Percentiles rank a stretch among this genome's conserved stretches.
Evolutionary conservation across 2,888 invertebrate species (phyloP).

Genomic region (Limenitis camilla): DNA sequence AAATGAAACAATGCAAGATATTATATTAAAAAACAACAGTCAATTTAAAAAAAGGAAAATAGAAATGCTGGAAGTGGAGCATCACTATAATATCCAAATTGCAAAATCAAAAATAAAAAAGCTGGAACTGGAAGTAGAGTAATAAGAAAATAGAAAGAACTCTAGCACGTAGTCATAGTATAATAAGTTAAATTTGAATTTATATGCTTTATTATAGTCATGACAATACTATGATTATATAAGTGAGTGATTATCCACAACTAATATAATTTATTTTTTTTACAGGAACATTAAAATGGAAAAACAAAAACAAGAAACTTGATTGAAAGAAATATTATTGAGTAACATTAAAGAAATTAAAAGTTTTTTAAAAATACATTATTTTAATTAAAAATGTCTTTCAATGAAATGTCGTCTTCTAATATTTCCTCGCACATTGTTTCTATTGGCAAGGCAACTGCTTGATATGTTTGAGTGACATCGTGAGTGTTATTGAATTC

Average conservation of each 20-base stretch:
- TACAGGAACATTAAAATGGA: too few species aligned
- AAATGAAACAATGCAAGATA: not conserved
- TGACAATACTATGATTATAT: too few species aligned
- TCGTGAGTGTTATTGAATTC: not conserved
- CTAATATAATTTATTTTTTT: too few species aligned
- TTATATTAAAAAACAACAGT: not conserved
- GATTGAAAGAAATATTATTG: not conserved
- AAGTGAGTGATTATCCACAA: too few species aligned
- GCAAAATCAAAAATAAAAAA: slow-evolving; percentile 4
- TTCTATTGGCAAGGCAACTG: not conserved
- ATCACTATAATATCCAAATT: not conserved
- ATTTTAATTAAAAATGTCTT: too few species aligned
- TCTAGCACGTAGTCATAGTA: too few species aligned
- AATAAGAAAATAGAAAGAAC: not conserved
- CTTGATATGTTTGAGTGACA: not conserved
- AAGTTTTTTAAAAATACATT: too few species aligned
- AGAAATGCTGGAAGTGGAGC: slow-evolving; percentile 4
- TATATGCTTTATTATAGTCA: too few species aligned
- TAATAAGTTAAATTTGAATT: too few species aligned
- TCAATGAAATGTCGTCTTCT: too few species aligned
- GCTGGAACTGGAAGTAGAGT: not conserved
- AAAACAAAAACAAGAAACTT: too few species aligned
- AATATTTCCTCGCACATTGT: not conserved
- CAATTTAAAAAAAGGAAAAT: slow-evolving; percentile 1
- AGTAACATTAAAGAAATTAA: too few species aligned